Conservation (phyloP, 2,888 invertebrate species). For the Rhopalosiphum nymphaeae region DNA sequence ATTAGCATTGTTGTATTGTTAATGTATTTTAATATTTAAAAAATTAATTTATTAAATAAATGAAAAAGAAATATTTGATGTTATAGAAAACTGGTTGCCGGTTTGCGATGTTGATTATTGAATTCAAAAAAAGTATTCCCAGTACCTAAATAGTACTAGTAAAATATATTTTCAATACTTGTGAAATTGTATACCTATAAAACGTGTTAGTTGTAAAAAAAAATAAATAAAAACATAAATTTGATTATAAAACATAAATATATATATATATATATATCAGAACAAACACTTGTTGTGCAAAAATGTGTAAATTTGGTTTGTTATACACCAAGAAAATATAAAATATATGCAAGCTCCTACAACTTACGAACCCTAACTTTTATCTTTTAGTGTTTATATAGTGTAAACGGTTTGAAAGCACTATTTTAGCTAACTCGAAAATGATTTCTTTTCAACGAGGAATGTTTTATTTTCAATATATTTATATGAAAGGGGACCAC, state of each 20-base stretch:
- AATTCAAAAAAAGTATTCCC: neutral
- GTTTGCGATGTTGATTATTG: neutral
- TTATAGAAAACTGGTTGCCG: neutral
- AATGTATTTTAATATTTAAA: neutral
- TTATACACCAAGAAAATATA: neutral
- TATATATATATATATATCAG: no score
- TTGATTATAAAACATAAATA: neutral
- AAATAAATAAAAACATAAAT: neutral
- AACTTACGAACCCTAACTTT: neutral
- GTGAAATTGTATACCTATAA: neutral
- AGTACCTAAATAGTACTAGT: neutral
- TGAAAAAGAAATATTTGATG: neutral
- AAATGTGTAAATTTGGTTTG: neutral
- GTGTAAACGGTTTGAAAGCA: neutral
- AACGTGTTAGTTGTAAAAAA: neutral
- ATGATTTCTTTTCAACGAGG: neutral
- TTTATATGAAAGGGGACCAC: neutral
- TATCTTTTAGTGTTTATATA: neutral
- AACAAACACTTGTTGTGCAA: neutral
- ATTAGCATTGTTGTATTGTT: neutral
- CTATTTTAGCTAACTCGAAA: neutral
- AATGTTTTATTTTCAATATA: constrained; percentile 17
- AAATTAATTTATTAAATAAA: neutral
- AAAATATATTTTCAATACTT: neutral
- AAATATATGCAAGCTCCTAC: neutral